A percentile compares a stretch with the other conserved stretches of the same genome.
These are phyloP conservation scores for Pimpla rufipes DNA, from an alignment of 2,888 invertebrate species.

Conservation along the genomic window DNA sequence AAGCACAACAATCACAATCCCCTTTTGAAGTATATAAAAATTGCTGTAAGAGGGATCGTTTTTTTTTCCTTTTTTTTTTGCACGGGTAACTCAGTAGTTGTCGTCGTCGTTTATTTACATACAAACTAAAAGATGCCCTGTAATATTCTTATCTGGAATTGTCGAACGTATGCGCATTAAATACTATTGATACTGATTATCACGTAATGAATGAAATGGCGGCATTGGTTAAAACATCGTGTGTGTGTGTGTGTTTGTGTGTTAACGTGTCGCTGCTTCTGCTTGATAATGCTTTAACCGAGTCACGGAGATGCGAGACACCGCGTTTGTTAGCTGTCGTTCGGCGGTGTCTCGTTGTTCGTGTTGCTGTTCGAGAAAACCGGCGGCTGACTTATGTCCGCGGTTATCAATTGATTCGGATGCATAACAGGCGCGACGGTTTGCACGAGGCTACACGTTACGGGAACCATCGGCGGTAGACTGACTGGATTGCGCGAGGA, in stretches of 20 bases:
- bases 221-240: slow-evolving; percentile 64
- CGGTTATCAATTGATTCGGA: slow-evolving; percentile 77
- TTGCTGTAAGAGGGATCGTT: slow-evolving; percentile 28
- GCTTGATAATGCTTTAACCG: slow-evolving; percentile 33
- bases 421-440: slow-evolving; percentile 82
- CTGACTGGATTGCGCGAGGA: slow-evolving; percentile 79
- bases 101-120: slow-evolving; percentile 71
- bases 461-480: slow-evolving; percentile 83
- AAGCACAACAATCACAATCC: slow-evolving; percentile 50
- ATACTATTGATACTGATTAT: slow-evolving; percentile 70
- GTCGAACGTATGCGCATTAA: slow-evolving; percentile 63
- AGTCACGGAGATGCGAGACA: slow-evolving; percentile 32
- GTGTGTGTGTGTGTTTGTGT: too few relatives aligned
- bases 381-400: slow-evolving; percentile 77
- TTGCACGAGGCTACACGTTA: slow-evolving; percentile 82
- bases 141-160: slow-evolving; percentile 60
- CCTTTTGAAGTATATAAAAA: slow-evolving; percentile 65
- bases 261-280: slow-evolving; percentile 27
- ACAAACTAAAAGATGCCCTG: slow-evolving; percentile 73
- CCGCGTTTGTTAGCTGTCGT: slow-evolving; percentile 83
- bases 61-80: slow-evolving; percentile 25
- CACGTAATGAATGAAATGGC: slow-evolving; percentile 66
- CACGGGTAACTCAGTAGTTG: slow-evolving; percentile 75
- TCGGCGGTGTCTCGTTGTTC: slow-evolving; percentile 78
- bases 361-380: slow-evolving; percentile 77